A percentile compares a stretch with the other conserved stretches of the same genome.
These are phyloP conservation scores for Bursaphelenchus mucronatus DNA, from an alignment of 1,140 invertebrate genomes.

Conservation along the genomic window DNA sequence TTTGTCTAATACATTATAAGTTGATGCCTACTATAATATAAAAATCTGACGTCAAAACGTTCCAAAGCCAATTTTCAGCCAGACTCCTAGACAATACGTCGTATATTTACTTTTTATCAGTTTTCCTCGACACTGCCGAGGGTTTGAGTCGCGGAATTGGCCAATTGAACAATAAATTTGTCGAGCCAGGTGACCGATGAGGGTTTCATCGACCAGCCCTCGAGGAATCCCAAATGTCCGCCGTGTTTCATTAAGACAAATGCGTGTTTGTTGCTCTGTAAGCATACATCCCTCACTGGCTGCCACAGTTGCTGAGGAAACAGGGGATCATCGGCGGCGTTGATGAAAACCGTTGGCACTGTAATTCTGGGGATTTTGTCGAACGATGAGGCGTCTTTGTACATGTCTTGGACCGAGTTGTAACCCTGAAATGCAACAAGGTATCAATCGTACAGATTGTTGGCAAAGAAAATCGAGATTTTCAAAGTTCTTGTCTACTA, in stretches of 20 bases:
- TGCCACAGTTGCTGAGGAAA: conserved; percentile 72
- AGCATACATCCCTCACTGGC: conserved; percentile 68
- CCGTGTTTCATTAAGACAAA: conserved; percentile 80
- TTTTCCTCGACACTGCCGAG: conserved; percentile 7
- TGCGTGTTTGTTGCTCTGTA: conserved; percentile 70
- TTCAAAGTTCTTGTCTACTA: no score
- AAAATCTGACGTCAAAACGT: no score
- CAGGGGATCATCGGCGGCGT: conserved; percentile 80
- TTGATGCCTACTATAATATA: no score
- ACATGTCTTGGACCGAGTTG: conserved; percentile 72
- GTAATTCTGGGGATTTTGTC: conserved; percentile 32
- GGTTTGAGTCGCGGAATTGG: conserved; percentile 54
- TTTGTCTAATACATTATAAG: no score
- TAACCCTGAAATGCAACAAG: conserved; percentile 67
- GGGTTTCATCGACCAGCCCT: conserved; percentile 74
- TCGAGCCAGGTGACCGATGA: conserved; percentile 85
- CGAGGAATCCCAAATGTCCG: conserved; percentile 85
- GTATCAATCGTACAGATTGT: neutral
- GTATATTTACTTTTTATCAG: neutral
- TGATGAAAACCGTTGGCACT: conserved; percentile 81
- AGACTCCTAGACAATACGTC: no score
- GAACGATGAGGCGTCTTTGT: conserved; percentile 64
- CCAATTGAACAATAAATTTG: conserved; percentile 69
- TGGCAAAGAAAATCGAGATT: no score
- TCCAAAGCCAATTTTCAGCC: no score